Evolutionary conservation across 2,113 vertebrate species (phyloP), one percentile per base, ranked within the genome.

Genomic region (Elachura formosa): DNA sequence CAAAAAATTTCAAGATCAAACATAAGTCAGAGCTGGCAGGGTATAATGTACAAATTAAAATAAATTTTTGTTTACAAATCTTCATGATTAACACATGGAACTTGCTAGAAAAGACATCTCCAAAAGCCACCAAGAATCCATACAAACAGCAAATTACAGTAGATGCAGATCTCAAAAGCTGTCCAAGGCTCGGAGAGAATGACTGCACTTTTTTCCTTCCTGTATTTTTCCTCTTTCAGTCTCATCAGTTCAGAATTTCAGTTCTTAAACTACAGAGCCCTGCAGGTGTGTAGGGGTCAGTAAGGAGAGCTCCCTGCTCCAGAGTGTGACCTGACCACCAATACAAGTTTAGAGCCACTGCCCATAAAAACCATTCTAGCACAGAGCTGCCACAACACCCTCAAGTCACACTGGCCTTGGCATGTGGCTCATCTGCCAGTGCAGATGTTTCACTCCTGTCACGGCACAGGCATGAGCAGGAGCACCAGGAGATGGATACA

Each of bases 391-490:
- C 55, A 26, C 43, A 28, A 29, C 11, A 48, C 3, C 61, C n/a
- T 52, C 54, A 26, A 24, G 34, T 15, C 54, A 19, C 0, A 0
- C 1, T 22, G 71, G 54, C 38, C 26, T 64, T 25, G 36, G 49
- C 49, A 59, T 0, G 0, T 3, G 21, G 36, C 51, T 55, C 22
- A 11, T 28, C 33, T 61, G 26, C 22, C 58, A 41, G 11, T 2
- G 16, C 38, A 56, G 45, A 13, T 0, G 1, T 40, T 34, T 59
- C 9, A 3, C 24, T 24, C 67, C 64, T 55, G 19, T 36, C n/a
- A 7, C 1, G 12, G 58, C 51, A 76, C 45, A 28, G 25, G 38
- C 33, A 33, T 2, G 8, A 62, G 58, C 33, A 58, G 17, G 11
- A 85, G 16, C 29, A n/a, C n/a, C 43, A 14, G 21, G 11, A 25